These are phyloP conservation scores for Notechis scutatus DNA, from an alignment of 2,113 vertebrate species.

Conservation along the genomic window DNA sequence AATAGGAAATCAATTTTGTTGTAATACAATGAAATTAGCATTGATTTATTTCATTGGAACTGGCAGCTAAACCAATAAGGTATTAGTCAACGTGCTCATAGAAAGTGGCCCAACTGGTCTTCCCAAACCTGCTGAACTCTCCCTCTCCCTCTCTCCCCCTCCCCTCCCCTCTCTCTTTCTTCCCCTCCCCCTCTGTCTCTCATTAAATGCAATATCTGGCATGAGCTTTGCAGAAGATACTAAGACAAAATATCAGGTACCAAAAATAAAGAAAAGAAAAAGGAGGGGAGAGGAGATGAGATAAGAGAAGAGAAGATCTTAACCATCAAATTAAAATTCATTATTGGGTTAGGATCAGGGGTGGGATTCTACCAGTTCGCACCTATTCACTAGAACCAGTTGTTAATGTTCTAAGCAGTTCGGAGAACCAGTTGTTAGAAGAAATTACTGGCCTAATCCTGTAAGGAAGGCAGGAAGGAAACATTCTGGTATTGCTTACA, in stretches of 20 bases:
- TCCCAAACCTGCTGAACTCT: slow-evolving; percentile 30
- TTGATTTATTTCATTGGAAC: slow-evolving; percentile 64
- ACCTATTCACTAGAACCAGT: too few relatives aligned
- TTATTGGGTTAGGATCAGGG: background rate
- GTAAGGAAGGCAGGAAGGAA: too few relatives aligned
- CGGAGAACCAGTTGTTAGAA: too few relatives aligned
- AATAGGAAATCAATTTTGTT: slow-evolving; percentile 68
- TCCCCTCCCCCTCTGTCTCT: too few relatives aligned
- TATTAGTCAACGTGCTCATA: slow-evolving; percentile 11
- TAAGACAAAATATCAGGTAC: slow-evolving; percentile 13
- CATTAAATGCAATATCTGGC: slow-evolving; percentile 44
- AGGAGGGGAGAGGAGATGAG: background rate
- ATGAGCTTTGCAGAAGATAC: slow-evolving; percentile 19
- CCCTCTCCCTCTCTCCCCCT: background rate
- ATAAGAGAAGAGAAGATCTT: background rate
- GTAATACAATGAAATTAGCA: slow-evolving; percentile 67
- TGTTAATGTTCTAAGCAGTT: too few relatives aligned
- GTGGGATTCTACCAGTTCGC: too few relatives aligned
- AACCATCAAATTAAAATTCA: background rate
- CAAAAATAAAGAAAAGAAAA: background rate
- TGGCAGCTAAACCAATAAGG: slow-evolving; percentile 52
- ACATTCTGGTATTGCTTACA: too few relatives aligned
- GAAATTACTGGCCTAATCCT: too few relatives aligned
- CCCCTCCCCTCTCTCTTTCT: too few relatives aligned
- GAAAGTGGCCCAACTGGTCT: slow-evolving; percentile 18